Evolutionary conservation across 1,140 invertebrate genomes (phyloP).

Genomic region (Euglossa dilemma): DNA sequence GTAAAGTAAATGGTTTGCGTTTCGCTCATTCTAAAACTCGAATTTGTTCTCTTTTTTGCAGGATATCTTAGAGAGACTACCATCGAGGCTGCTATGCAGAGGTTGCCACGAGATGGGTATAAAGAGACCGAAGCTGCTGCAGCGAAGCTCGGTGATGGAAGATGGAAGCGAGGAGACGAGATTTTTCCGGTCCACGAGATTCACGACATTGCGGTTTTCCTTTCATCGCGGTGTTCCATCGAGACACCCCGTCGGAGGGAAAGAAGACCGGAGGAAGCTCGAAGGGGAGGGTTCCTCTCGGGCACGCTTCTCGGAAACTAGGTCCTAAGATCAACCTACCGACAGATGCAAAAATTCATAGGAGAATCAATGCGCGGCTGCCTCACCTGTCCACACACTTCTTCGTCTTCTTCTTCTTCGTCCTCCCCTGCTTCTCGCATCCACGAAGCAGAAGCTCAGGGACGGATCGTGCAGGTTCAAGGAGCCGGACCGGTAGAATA

Average conservation of each 20-base stretch:
- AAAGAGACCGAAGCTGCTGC: not conserved
- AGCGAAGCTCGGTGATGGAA: not conserved
- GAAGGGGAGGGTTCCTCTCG: constrained; percentile 20
- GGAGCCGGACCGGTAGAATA: constrained; percentile 22
- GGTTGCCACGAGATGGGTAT: too few species aligned
- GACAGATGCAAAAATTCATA: constrained; percentile 81
- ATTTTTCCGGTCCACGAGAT: constrained; percentile 20
- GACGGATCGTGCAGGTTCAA: constrained; percentile 49
- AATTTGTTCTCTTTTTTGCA: too few species aligned
- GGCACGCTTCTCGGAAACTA: constrained; percentile 75
- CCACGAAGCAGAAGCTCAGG: constrained; percentile 39
- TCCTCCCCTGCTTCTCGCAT: constrained; percentile 41
- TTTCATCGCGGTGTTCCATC: constrained; percentile 1
- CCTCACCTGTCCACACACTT: constrained; percentile 80
- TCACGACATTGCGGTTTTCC: constrained; percentile 39
- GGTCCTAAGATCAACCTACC: constrained; percentile 72
- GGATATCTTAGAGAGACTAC: too few species aligned
- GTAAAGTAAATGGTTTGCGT: too few species aligned
- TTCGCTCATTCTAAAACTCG: too few species aligned
- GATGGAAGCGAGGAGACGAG: not conserved
- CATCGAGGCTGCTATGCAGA: too few species aligned
- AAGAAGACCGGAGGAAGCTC: constrained; percentile 22
- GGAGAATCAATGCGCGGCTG: constrained; percentile 71
- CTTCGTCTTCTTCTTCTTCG: constrained; percentile 61
- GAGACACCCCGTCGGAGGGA: not conserved